Evolutionary conservation across 2,888 invertebrate genomes (phyloP).

Genomic region (Drosophila pseudotakahashii): DNA sequence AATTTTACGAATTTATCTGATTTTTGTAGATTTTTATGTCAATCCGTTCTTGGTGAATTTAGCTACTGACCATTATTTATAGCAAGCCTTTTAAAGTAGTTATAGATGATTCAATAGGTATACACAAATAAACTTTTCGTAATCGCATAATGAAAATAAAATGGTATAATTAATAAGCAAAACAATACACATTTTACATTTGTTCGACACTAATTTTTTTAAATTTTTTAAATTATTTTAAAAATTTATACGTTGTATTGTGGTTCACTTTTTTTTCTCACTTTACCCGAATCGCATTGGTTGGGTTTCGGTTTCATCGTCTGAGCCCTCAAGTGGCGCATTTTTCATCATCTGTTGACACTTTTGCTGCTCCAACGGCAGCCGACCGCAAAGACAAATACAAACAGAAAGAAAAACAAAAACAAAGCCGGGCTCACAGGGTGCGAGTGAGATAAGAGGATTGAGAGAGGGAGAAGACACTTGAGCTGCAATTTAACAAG

Average conservation of each 20-base stretch:
- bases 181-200: too few relatives aligned
- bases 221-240: neutral
- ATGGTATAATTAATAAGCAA: too few relatives aligned
- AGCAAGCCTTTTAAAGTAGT: too few relatives aligned
- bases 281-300: slow-evolving; percentile 2
- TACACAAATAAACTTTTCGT: too few relatives aligned
- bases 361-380: slow-evolving; percentile 48
- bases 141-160: too few relatives aligned
- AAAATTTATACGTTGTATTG: too few relatives aligned
- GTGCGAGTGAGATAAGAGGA: neutral
- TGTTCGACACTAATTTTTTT: too few relatives aligned
- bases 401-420: slow-evolving; percentile 12
- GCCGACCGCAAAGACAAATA: slow-evolving; percentile 32
- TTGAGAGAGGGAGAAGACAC: slow-evolving; percentile 9
- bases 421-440: slow-evolving; percentile 10
- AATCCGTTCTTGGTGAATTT: too few relatives aligned
- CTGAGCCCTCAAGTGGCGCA: slow-evolving; percentile 71
- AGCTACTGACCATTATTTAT: too few relatives aligned
- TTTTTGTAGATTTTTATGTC: too few relatives aligned
- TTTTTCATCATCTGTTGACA: slow-evolving; percentile 76
- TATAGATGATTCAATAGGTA: too few relatives aligned
- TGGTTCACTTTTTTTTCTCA: neutral
- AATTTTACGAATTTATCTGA: too few relatives aligned
- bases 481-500: slow-evolving; percentile 67
- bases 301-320: slow-evolving; percentile 21